Evolutionary conservation across 35 echinoderm and acorn worm species (phyloP).

Genomic region (Ptychodera flava): DNA sequence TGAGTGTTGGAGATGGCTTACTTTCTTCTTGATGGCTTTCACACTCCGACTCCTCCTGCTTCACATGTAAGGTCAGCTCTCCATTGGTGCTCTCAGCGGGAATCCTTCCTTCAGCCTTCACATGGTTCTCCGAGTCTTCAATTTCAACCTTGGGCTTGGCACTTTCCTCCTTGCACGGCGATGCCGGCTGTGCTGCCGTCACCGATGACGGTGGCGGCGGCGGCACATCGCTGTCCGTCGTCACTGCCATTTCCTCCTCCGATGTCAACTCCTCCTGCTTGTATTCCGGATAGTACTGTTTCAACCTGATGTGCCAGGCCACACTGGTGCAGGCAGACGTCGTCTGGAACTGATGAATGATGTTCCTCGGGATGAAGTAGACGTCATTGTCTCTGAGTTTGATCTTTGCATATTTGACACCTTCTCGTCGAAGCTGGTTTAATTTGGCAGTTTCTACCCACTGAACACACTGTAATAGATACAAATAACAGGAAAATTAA

Average conservation of each 20-base stretch:
- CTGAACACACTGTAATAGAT: constrained; percentile 83
- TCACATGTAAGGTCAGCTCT: background rate
- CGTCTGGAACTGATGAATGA: constrained; percentile 95
- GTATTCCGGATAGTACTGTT: constrained; percentile 69
- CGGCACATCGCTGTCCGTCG: background rate
- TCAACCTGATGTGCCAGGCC: constrained; percentile 84
- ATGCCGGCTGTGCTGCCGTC: background rate
- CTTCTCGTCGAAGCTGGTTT: constrained; percentile 84
- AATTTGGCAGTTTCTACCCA: constrained; percentile 96
- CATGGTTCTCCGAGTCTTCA: background rate
- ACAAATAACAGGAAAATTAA: no score
- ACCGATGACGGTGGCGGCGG: background rate
- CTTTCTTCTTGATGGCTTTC: background rate
- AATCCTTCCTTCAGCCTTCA: background rate
- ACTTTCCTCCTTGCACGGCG: background rate
- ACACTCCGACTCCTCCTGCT: no score
- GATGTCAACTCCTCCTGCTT: background rate
- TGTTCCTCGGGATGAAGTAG: constrained; percentile 96
- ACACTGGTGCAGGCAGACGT: constrained; percentile 84
- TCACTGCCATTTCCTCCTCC: background rate
- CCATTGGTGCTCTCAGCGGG: background rate
- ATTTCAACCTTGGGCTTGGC: background rate
- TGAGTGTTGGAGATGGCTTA: no score
- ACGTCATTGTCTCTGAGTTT: constrained; percentile 87
- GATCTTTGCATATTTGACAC: constrained; percentile 77